Percentiles rank a stretch among this genome's conserved stretches.
phyloP scores from a whole-genome alignment of 2,888 invertebrate genomes.

The Blastobasis adustella region DNA sequence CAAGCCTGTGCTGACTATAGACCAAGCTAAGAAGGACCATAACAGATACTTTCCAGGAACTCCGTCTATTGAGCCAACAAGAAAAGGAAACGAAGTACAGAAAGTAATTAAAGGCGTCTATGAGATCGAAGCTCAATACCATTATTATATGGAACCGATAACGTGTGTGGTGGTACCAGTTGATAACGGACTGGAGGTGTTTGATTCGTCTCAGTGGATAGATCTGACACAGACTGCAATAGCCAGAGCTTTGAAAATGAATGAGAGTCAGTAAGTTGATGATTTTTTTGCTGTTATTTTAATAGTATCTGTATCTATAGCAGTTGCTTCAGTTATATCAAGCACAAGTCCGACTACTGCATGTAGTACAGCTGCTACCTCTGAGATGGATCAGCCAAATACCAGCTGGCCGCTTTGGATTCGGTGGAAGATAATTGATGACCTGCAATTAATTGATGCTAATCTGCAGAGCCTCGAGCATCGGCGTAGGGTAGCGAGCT shows the following conservation, averaged over 20 bases:
- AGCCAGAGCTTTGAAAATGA: conserved; percentile 70
- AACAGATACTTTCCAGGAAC: conserved; percentile 33
- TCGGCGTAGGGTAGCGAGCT: too few relatives aligned
- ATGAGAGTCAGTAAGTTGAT: conserved; percentile 69
- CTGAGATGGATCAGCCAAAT: too few relatives aligned
- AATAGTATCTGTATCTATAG: too few relatives aligned
- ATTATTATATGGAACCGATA: conserved; percentile 84
- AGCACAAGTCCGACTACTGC: too few relatives aligned
- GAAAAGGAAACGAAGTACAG: conserved; percentile 41
- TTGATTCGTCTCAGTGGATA: conserved; percentile 79
- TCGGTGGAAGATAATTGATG: too few relatives aligned
- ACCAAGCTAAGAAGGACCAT: conserved; percentile 59
- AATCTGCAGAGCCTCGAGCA: too few relatives aligned
- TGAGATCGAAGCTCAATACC: conserved; percentile 80
- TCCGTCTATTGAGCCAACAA: conserved; percentile 32
- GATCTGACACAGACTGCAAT: conserved; percentile 75
- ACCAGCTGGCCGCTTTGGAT: too few relatives aligned
- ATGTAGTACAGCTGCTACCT: too few relatives aligned
- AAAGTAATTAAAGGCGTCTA: conserved; percentile 74
- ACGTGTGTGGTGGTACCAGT: conserved; percentile 78
- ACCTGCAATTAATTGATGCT: too few relatives aligned
- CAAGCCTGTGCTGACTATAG: conserved; percentile 49
- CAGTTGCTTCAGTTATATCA: too few relatives aligned
- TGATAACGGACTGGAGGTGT: conserved; percentile 81
- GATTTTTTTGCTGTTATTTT: too few relatives aligned